A percentile compares a stretch with the other conserved stretches of the same genome.
Conservation (phyloP, 1,140 invertebrate species). For the Alviniconcha marisindica region DNA sequence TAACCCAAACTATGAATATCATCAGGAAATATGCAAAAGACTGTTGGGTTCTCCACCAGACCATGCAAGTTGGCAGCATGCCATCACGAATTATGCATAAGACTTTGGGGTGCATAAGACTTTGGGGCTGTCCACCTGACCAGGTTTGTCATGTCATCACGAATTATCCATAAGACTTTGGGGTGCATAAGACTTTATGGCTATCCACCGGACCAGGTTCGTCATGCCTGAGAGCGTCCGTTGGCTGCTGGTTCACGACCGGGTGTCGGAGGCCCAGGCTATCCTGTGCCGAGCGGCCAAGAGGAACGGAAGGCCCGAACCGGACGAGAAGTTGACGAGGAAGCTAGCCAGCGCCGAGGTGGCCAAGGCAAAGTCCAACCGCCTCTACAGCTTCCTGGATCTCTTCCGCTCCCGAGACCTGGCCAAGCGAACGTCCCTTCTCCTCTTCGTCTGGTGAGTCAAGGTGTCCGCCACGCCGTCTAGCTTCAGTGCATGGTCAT, state of each 20-base stretch:
- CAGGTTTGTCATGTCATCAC: no score
- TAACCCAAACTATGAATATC: no score
- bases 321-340: background rate
- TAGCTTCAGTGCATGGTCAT: no score
- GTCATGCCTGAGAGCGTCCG: slow-evolving; percentile 27
- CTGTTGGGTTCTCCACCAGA: no score
- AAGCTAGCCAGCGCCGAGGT: background rate
- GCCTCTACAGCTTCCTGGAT: slow-evolving; percentile 32
- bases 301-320: background rate
- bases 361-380: background rate
- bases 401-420: slow-evolving; percentile 32
- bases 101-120: no score
- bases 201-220: background rate
- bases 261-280: slow-evolving; percentile 1
- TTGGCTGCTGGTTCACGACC: slow-evolving; percentile 22
- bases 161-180: no score
- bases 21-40: no score
- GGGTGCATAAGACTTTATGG: no score
- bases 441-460: slow-evolving; percentile 42
- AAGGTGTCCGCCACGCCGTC: no score
- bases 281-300: background rate
- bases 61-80: no score
- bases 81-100: no score
- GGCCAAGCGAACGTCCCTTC: slow-evolving; percentile 7
- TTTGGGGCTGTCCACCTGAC: no score